Evolutionary conservation across 2,113 vertebrate genomes (phyloP).

Genomic region (Marmota monax): DNA sequence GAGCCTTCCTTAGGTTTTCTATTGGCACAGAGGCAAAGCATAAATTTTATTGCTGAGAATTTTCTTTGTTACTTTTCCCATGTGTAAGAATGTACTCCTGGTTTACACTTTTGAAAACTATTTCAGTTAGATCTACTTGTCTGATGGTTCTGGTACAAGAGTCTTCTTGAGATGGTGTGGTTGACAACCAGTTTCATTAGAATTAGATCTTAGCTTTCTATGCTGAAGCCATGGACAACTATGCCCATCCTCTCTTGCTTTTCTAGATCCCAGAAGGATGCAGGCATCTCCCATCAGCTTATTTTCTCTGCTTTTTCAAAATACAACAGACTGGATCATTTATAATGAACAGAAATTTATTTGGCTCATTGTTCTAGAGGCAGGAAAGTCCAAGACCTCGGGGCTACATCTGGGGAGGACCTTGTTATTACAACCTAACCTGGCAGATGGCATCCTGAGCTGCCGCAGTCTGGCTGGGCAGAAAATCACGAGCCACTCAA

Average conservation of each 20-base stretch:
- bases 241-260: neutral
- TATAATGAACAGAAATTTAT: neutral
- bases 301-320: neutral
- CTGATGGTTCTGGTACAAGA: neutral
- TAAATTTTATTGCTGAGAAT: neutral
- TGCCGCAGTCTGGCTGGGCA: too few relatives aligned
- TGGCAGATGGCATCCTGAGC: neutral
- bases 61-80: constrained; percentile 18
- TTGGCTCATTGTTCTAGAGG: neutral
- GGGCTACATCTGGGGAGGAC: too few relatives aligned
- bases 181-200: neutral
- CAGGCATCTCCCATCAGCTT: neutral
- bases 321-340: neutral
- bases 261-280: neutral
- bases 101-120: neutral
- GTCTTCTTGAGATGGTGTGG: neutral
- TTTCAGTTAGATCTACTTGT: neutral
- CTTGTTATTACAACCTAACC: neutral
- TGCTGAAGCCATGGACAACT: neutral
- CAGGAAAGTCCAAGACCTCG: neutral
- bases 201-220: neutral
- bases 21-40: neutral
- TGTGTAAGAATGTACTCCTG: neutral
- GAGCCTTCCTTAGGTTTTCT: neutral
- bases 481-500: too few relatives aligned